Evolutionary conservation across 2,113 vertebrate genomes (phyloP).

Genomic region (Capricornis sumatraensis): DNA sequence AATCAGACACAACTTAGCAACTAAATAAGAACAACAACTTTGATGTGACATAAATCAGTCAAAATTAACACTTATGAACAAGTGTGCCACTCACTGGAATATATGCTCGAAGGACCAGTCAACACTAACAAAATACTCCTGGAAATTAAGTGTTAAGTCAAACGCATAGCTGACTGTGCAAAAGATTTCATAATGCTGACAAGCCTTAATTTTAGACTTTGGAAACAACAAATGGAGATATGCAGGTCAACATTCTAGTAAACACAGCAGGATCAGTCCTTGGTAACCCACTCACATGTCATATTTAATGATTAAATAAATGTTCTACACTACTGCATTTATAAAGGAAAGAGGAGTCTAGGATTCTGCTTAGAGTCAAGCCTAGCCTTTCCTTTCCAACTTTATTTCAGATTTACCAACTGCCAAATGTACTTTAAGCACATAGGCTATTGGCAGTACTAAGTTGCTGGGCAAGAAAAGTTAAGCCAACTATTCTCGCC

Average conservation of each 20-base stretch:
- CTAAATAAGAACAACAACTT: background rate
- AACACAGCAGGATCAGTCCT: background rate
- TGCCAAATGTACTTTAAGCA: conserved; percentile 36
- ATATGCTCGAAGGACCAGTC: background rate
- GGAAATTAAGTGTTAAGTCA: background rate
- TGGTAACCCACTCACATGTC: background rate
- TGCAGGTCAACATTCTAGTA: background rate
- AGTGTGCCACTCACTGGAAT: background rate
- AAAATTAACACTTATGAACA: background rate
- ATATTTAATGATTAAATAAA: conserved; percentile 23
- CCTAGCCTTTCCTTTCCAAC: conserved; percentile 38
- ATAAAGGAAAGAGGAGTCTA: background rate
- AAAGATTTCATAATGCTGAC: conserved; percentile 8
- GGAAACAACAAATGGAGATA: background rate
- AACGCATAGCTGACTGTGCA: background rate
- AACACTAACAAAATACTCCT: background rate
- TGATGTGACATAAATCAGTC: background rate
- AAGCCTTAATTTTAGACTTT: conserved; percentile 18
- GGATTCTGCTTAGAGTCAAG: background rate
- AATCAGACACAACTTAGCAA: background rate
- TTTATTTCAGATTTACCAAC: conserved; percentile 46
- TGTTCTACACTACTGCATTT: conserved; percentile 21
- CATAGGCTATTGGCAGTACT: conserved; percentile 43
- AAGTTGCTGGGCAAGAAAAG: conserved; percentile 43
- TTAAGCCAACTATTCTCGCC: conserved; percentile 20